Conservation (phyloP, 2,888 invertebrate species). For the Parthenolecanium corni region DNA sequence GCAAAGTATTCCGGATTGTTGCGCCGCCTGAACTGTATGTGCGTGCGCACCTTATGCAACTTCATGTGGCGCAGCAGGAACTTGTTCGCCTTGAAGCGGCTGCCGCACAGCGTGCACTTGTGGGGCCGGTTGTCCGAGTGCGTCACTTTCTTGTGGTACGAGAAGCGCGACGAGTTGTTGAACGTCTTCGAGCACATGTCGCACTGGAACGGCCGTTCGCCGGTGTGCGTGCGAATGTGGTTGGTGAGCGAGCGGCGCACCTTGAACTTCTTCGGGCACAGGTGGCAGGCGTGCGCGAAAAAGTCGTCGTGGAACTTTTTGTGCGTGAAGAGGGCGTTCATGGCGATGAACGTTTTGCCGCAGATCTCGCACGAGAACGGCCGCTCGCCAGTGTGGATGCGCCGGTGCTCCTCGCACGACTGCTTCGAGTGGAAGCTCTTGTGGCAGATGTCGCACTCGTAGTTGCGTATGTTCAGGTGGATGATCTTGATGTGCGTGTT, state of each 20-base stretch:
- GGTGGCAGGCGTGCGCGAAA: constrained; percentile 42
- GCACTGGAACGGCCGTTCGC: constrained; percentile 30
- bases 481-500: constrained; percentile 44
- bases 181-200: constrained; percentile 30
- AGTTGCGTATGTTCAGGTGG: constrained; percentile 41
- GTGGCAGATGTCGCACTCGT: constrained; percentile 44
- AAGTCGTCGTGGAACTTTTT: constrained; percentile 42
- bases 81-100: constrained; percentile 30
- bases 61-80: constrained; percentile 30
- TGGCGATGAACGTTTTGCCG: constrained; percentile 34
- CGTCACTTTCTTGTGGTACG: constrained; percentile 30
- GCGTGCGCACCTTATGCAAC: constrained; percentile 20
- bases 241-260: constrained; percentile 32
- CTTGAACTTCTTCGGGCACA: constrained; percentile 45
- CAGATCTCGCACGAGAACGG: constrained; percentile 43
- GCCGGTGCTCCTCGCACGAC: constrained; percentile 41
- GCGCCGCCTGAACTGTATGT: constrained; percentile 17
- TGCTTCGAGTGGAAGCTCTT: constrained; percentile 42
- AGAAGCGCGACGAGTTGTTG: constrained; percentile 27
- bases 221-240: constrained; percentile 31
- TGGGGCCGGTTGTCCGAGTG: constrained; percentile 34
- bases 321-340: constrained; percentile 47
- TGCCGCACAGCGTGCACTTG: constrained; percentile 42
- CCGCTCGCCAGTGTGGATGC: constrained; percentile 41
- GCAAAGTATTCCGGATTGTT: constrained; percentile 19